phyloP scores from a whole-genome alignment of 1,140 invertebrate genomes.

The Cylas formicarius region DNA sequence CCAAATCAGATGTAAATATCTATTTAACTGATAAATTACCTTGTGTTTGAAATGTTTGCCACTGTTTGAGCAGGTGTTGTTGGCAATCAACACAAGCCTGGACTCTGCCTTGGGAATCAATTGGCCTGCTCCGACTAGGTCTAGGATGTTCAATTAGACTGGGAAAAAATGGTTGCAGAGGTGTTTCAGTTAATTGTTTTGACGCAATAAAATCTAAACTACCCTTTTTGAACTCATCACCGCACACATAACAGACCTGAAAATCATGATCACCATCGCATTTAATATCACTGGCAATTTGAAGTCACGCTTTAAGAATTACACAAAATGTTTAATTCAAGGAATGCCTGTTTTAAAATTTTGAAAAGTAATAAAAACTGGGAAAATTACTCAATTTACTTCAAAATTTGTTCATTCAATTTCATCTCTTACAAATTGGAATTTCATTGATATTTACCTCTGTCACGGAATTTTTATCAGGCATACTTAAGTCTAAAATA shows the following conservation, averaged over 20 bases:
- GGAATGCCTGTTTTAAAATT: too few relatives aligned
- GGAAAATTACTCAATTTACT: too few relatives aligned
- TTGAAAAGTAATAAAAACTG: too few relatives aligned
- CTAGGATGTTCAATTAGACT: conserved; percentile 76
- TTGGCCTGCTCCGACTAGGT: conserved; percentile 72
- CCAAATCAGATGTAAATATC: too few relatives aligned
- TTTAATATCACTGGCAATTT: too few relatives aligned
- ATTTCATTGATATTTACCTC: too few relatives aligned
- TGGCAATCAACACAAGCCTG: conserved; percentile 73
- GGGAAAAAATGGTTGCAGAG: conserved; percentile 69
- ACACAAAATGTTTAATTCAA: too few relatives aligned
- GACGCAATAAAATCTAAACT: conserved; percentile 60
- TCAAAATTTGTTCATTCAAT: too few relatives aligned
- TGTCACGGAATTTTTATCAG: conserved; percentile 81
- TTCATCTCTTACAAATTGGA: too few relatives aligned
- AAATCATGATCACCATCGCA: too few relatives aligned
- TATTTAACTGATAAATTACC: conserved; percentile 11
- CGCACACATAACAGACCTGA: conserved; percentile 72
- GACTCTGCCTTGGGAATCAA: conserved; percentile 73
- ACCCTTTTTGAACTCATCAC: conserved; percentile 75
- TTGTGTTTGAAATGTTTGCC: conserved; percentile 57
- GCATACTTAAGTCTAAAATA: conserved; percentile 81
- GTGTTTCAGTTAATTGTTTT: conserved; percentile 47
- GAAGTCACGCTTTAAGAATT: too few relatives aligned
- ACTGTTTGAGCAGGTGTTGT: conserved; percentile 73